A percentile compares a stretch with the other conserved stretches of the same genome.
phyloP scores from a whole-genome alignment of 2,888 invertebrate species.

The Ormyrus rosae region DNA sequence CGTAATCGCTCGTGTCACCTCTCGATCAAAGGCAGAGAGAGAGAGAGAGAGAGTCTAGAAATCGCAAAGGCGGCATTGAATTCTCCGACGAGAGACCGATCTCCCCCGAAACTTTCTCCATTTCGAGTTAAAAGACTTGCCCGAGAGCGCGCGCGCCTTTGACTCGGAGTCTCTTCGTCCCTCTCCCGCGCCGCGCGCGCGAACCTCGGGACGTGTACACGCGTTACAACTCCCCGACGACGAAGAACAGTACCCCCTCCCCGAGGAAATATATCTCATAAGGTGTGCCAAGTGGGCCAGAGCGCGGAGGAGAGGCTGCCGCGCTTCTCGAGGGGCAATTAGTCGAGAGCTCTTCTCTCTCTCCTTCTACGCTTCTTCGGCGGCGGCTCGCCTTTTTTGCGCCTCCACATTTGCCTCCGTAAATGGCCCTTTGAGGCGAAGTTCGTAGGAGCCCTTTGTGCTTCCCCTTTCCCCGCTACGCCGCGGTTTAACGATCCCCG shows the following conservation, averaged over 20 bases:
- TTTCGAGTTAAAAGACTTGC: conserved; percentile 60
- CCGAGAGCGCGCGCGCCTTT: no score
- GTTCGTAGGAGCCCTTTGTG: not conserved
- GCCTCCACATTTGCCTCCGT: not conserved
- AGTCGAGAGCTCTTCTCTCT: conserved; percentile 10
- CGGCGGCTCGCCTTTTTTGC: not conserved
- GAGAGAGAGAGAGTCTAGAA: conserved; percentile 10
- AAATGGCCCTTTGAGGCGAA: conserved; percentile 8
- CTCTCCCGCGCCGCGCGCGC: conserved; percentile 2
- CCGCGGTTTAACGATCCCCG: not conserved
- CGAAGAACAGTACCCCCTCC: not conserved
- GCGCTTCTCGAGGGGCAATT: conserved; percentile 24
- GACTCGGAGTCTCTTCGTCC: not conserved
- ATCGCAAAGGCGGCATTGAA: conserved; percentile 62
- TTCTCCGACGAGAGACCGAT: conserved; percentile 55
- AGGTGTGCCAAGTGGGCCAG: conserved; percentile 17
- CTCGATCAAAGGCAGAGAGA: conserved; percentile 62
- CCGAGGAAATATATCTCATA: conserved; percentile 3
- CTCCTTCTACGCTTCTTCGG: not conserved
- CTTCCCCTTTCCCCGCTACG: not conserved
- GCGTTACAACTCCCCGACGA: not conserved
- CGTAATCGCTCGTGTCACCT: conserved; percentile 71
- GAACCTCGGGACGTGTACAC: not conserved
- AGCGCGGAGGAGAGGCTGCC: not conserved
- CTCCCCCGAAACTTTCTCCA: conserved; percentile 63